Conservation (phyloP, 2,113 vertebrate species). For the Triplophysa siluroides region DNA sequence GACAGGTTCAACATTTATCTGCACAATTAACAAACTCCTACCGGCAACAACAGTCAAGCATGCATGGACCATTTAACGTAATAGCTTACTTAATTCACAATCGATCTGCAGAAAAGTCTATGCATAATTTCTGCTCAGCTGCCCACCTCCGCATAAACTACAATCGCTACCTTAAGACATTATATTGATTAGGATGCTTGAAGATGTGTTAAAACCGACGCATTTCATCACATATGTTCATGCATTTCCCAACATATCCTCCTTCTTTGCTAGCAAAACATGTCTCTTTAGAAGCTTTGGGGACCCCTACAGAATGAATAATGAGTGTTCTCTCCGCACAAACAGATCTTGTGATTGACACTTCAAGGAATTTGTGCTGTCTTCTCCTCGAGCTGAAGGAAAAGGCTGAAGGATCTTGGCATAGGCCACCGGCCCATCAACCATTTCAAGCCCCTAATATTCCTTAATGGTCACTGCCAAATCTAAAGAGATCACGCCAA, state of each 20-base stretch:
- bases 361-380: constrained; percentile 7
- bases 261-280: background rate
- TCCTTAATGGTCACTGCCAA: constrained; percentile 72
- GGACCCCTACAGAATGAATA: background rate
- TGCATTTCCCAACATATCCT: background rate
- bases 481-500: constrained; percentile 71
- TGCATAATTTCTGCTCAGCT: constrained; percentile 10
- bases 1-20: background rate
- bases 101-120: constrained; percentile 11
- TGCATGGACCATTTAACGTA: constrained; percentile 14
- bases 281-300: background rate
- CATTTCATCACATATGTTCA: background rate
- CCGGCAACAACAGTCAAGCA: background rate
- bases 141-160: background rate
- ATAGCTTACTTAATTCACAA: constrained; percentile 19
- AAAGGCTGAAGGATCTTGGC: constrained; percentile 58
- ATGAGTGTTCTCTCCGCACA: background rate
- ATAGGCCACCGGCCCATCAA: constrained; percentile 55
- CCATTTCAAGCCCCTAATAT: constrained; percentile 67
- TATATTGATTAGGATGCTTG: background rate
- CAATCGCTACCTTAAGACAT: background rate
- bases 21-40: background rate
- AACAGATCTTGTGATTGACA: constrained; percentile 31
- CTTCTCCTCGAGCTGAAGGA: constrained; percentile 1
- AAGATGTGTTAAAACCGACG: background rate